Evolutionary conservation across 2,797 vertebrate genomes (phyloP), one percentile per base, ranked within the genome.

Genomic region (Halcyon chelicuti): DNA sequence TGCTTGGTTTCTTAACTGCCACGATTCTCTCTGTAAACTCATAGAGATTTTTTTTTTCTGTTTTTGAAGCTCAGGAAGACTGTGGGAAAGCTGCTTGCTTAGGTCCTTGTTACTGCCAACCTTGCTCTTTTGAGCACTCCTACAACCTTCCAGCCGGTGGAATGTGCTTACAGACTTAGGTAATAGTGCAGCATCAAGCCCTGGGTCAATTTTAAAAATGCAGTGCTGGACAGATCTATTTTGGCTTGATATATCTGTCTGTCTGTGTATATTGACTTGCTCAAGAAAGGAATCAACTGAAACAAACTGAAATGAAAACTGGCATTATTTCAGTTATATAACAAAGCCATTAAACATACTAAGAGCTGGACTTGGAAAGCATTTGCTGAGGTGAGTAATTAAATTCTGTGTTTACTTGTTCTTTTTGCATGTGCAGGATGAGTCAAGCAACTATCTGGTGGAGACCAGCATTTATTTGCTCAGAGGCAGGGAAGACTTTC

Each of bases 11-110:
- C 47, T 49, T 29, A 26, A 14, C 22, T 76, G 29, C 9, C 7
- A 2, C 14, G 26, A 3, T 25, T 65, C 5, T 63, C 19, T 66
- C 25, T 40, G 15, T 54, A 66, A 66, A 39, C 5, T 28, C 2
- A 2, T 2, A 0, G 22, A 10, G 11, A 3, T 46, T 14, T 26
- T 49, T 14, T 31, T 57, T 21, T 11, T 2, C 16, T 28, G 22
- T 11, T 46, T 42, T 23, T 44, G 5, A 4, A 76, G 22, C 44
- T 35, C 6, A 14, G 28, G 37, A 33, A 21, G 33, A 9, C 18
- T 29, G 3, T 33, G 28, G 22, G 23, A 47, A 31, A 20, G 31
- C 9, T 67, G 28, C 0, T 0, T 20, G 49, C 9, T 37, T 15
- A 49, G 35, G 46, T 68, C 26, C 14, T 73, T 80, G n/a, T 72